A percentile compares a stretch with the other conserved stretches of the same genome.
Evolutionary conservation across 1,140 invertebrate species (phyloP).

Genomic region (Drosophila tristis): DNA sequence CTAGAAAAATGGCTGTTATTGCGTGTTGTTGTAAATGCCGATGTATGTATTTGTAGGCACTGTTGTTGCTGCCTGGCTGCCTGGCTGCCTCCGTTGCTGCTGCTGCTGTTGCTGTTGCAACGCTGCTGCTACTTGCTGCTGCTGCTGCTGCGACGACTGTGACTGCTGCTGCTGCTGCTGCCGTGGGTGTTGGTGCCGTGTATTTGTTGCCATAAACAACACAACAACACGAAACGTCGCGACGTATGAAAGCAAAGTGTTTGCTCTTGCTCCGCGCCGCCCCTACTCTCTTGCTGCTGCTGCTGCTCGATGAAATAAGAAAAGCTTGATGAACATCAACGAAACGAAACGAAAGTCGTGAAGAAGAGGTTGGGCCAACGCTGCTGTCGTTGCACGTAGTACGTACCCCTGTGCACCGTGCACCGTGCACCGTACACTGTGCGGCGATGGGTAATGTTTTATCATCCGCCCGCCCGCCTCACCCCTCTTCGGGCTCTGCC

Average conservation of each 20-base stretch:
- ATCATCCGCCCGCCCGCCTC: slow-evolving; percentile 25
- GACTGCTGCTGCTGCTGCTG: slow-evolving; percentile 41
- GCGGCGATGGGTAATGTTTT: slow-evolving; percentile 38
- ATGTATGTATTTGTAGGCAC: slow-evolving; percentile 79
- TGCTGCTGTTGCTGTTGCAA: slow-evolving; percentile 51
- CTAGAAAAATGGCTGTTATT: slow-evolving; percentile 84
- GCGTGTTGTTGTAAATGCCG: slow-evolving; percentile 83
- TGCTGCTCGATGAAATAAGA: slow-evolving; percentile 68
- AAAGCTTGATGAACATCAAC: slow-evolving; percentile 80
- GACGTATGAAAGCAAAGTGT: slow-evolving; percentile 61
- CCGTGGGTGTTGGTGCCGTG: slow-evolving; percentile 62
- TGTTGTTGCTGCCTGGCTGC: slow-evolving; percentile 53
- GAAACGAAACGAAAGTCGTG: slow-evolving; percentile 47
- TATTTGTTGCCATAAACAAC: slow-evolving; percentile 80
- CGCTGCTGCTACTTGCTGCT: slow-evolving; percentile 57
- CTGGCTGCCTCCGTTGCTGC: slow-evolving; percentile 33
- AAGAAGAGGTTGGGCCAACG: slow-evolving; percentile 72
- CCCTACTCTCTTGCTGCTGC: slow-evolving; percentile 15
- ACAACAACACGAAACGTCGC: slow-evolving; percentile 53
- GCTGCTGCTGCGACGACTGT: slow-evolving; percentile 22
- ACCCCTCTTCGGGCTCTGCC: neutral
- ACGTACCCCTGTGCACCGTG: too few relatives aligned
- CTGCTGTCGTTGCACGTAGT: slow-evolving; percentile 5
- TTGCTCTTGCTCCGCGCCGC: slow-evolving; percentile 8
- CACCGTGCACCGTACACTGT: neutral